Evolutionary conservation across 2,888 invertebrate genomes (phyloP).

Genomic region (Euphydryas editha): DNA sequence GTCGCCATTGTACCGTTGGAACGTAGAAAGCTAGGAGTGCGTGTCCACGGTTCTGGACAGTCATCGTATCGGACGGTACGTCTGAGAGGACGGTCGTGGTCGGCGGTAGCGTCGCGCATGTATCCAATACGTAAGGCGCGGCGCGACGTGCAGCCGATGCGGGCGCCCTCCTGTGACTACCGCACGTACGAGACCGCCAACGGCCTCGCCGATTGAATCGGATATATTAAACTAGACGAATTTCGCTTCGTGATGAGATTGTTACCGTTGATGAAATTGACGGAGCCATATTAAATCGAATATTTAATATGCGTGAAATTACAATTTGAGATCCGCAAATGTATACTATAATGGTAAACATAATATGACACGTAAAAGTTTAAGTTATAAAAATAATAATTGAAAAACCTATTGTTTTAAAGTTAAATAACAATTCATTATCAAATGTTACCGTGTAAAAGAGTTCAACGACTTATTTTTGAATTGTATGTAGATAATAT

Average conservation of each 20-base stretch:
- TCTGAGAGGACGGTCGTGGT: conserved; percentile 41
- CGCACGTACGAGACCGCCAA: conserved; percentile 42
- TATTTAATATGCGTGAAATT: conserved; percentile 51
- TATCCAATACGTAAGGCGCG: conserved; percentile 33
- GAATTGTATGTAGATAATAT: not conserved
- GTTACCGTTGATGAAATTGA: conserved; percentile 47
- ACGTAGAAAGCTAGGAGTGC: conserved; percentile 68
- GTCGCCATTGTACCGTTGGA: conserved; percentile 65
- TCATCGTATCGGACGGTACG: conserved; percentile 56
- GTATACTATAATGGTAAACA: conserved; percentile 21
- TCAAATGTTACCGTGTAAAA: conserved; percentile 55
- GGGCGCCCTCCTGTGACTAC: conserved; percentile 75
- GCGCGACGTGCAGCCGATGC: conserved; percentile 63
- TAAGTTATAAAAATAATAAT: conserved; percentile 8
- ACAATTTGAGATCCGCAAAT: conserved; percentile 38
- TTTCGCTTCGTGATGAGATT: conserved; percentile 49
- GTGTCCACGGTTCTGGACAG: conserved; percentile 53
- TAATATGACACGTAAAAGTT: conserved; percentile 16
- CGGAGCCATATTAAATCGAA: conserved; percentile 47
- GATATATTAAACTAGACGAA: conserved; percentile 47
- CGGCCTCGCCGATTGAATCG: conserved; percentile 37
- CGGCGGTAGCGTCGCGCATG: conserved; percentile 46
- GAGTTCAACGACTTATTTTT: conserved; percentile 65
- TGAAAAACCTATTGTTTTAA: conserved; percentile 1
- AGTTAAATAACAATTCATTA: conserved; percentile 7